phyloP scores from a whole-genome alignment of 2,888 invertebrate genomes.

The Caenorhabditis virilis region DNA sequence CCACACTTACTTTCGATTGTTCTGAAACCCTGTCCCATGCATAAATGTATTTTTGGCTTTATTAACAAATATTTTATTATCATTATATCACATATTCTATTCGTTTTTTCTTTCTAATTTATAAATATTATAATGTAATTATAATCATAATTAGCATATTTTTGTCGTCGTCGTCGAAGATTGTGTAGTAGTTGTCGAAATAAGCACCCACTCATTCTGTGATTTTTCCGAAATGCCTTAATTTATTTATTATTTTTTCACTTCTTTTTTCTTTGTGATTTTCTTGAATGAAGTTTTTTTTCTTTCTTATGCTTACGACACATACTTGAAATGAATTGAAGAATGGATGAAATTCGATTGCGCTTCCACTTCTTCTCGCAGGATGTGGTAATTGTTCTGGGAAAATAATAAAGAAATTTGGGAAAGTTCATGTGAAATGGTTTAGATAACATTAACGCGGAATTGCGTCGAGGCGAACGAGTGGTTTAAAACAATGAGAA shows the following conservation, averaged over 20 bases:
- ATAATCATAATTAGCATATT: too few relatives aligned
- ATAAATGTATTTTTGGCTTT: neutral
- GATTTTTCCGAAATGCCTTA: constrained; percentile 34
- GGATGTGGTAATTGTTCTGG: constrained; percentile 21
- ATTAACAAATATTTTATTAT: neutral
- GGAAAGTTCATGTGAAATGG: too few relatives aligned
- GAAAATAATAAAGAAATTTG: too few relatives aligned
- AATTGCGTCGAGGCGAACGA: too few relatives aligned
- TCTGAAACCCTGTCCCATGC: too few relatives aligned
- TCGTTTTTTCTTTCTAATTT: neutral
- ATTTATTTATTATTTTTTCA: constrained; percentile 3
- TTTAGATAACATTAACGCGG: too few relatives aligned
- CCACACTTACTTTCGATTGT: too few relatives aligned
- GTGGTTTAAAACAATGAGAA: too few relatives aligned
- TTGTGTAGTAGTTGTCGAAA: too few relatives aligned
- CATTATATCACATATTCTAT: neutral
- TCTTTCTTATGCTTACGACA: neutral
- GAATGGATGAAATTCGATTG: constrained; percentile 36
- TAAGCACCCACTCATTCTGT: constrained; percentile 10
- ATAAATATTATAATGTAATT: too few relatives aligned
- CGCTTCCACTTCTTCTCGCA: constrained; percentile 18
- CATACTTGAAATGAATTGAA: constrained; percentile 27
- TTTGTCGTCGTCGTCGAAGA: too few relatives aligned
- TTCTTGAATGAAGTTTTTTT: neutral
- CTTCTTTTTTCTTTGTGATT: neutral